Evolutionary conservation across 2,797 vertebrate genomes (phyloP).

Genomic region (Hydrophis major): DNA sequence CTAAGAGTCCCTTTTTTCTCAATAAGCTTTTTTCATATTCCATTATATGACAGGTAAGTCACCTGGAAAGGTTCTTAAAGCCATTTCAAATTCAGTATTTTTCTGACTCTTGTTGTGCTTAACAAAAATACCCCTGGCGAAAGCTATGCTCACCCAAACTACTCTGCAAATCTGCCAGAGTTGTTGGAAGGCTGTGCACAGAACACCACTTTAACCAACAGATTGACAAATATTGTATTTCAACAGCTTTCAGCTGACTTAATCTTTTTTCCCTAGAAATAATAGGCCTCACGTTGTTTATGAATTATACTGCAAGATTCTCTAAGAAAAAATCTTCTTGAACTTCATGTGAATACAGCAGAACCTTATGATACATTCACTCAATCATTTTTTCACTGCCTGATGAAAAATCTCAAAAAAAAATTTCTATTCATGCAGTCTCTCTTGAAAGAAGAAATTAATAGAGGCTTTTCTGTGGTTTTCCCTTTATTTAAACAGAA

Average conservation of each 20-base stretch:
- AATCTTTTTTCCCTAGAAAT: not conserved
- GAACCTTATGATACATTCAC: not conserved
- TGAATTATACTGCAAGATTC: not conserved
- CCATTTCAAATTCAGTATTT: not conserved
- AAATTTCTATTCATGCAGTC: not conserved
- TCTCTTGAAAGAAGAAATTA: not conserved
- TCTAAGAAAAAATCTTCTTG: not conserved
- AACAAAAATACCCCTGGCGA: accelerated
- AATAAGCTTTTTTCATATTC: not conserved
- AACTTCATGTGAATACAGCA: constrained; percentile 14
- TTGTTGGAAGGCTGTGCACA: constrained; percentile 12
- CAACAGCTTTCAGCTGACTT: not conserved
- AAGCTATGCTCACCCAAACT: constrained; percentile 11
- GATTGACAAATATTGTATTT: not conserved
- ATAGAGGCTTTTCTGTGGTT: not conserved
- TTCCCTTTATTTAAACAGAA: not conserved
- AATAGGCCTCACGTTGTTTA: not conserved
- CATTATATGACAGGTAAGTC: not conserved
- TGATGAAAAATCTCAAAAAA: not conserved
- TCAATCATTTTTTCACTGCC: not conserved
- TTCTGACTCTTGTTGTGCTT: not conserved
- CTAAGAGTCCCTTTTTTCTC: not conserved
- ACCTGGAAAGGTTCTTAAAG: constrained; percentile 10
- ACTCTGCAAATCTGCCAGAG: not conserved
- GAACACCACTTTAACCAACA: constrained; percentile 12